Evolutionary conservation across 2,113 vertebrate species (phyloP), one percentile per base, ranked within the genome.

Genomic region (Cinclus cinclus): DNA sequence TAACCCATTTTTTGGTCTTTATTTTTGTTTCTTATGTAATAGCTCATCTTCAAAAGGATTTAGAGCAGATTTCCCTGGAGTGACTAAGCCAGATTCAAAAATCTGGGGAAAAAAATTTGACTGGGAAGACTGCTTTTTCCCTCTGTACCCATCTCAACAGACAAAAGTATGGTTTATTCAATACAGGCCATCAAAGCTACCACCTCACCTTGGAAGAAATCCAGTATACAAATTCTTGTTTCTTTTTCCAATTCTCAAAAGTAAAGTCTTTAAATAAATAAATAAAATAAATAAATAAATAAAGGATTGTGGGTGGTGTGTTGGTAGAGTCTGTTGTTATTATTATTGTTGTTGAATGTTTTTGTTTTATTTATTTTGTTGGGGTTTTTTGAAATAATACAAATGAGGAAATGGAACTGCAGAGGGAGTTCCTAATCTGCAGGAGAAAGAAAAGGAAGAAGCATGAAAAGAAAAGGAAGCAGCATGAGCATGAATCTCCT

Each of bases 1-100:
- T 93, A 96, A 93, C 94, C 89, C 91, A 85, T 73, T 95, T 95
- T 83, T 80, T 46, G 14, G 44, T 83, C 75, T 94, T 93, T 87
- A 74, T 90, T 93, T 96, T 92, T 83, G 39, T 92, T 93, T 92
- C 82, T 96, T 94, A 95, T 35, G 27, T 96, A 96, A 96, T 71
- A 95, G 42, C 46, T 95, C 75, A 92, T 96, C 88, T 96, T 85
- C 85, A 92, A 74, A 96, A 81, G 82, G 68, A 94, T 90, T 95
- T 87, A 90, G 85, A 88, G 55, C 87, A 95, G 75, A 91, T 94
- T 90, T 88, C 90, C 82, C 90, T 83, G 25, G 88, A 91, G 93
- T 90, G 52, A 86, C 71, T 86, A 70, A 87, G 76, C 52, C 47
- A 90, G 56, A 93, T 74, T 88, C 85, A 96, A 73, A 93, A 77